Evolutionary conservation across 2,888 invertebrate genomes (phyloP), one percentile per base, ranked within the genome.

Genomic region (Elgonia sp.): DNA sequence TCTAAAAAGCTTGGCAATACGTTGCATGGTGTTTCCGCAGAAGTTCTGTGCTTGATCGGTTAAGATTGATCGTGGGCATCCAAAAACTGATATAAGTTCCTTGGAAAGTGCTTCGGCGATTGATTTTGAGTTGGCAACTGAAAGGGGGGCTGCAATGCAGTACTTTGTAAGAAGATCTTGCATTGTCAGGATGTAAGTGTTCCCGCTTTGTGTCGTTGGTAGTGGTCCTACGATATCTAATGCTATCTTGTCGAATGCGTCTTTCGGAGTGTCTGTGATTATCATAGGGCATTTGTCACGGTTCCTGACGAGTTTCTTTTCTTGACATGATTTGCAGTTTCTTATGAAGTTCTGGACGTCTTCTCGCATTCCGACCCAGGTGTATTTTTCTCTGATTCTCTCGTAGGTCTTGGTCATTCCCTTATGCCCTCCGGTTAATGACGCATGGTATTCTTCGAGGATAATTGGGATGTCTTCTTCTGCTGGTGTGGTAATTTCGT

Each of bases 11-110:
- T 50, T 69, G 14, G 29, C 29, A 0, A 50, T 50, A 12, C 42
- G 46, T 21, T 20, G 16, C 50, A 69, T 69, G 12, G 50, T 16
- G 0, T 0, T 21, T 8, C 69, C 29, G 3, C 20, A 10, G 16
- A 69, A 69, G 18, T 69, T 50, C 3, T 8, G 9, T 5, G 50
- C 69, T 29, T 69, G 69, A 18, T 69, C 69, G 5, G 69, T 69
- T 16, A 50, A 9, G 10, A 69, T 42, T 5, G 29, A 8, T 69
- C 42, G 14, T 16, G 69, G 50, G 8, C 14, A 10, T 21, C 69
- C 69, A 18, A 29, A 50, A 12, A 50, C 50, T 4, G 42, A 7
- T 50, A 69, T 50, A 1, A 69, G 14, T 1, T 14, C 14, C 14
- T 21, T 69, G 29, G 12, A 9, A 20, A 69, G 50, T 0, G 50